A percentile compares a stretch with the other conserved stretches of the same genome.
phyloP scores from a whole-genome alignment of 2,113 vertebrate genomes.

The Trogon surrucura region DNA sequence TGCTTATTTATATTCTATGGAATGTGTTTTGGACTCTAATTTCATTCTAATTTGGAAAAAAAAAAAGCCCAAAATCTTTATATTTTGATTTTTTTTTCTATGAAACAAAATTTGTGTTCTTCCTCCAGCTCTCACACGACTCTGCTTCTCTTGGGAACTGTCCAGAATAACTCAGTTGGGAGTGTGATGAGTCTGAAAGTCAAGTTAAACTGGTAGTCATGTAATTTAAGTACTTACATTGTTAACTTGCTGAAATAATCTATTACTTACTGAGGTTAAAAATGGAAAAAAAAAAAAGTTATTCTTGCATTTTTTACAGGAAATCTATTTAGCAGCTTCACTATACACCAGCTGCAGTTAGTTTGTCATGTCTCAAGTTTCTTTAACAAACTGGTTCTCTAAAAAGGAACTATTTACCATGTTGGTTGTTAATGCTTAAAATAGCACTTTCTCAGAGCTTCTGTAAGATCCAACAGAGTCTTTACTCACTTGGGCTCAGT shows the following conservation, averaged over 20 bases:
- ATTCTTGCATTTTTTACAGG: neutral
- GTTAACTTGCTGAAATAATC: neutral
- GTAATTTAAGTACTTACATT: neutral
- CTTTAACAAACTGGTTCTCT: conserved; percentile 32
- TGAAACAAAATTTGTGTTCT: neutral
- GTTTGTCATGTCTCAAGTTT: conserved; percentile 28
- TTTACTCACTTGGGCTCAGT: neutral
- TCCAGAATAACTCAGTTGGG: neutral
- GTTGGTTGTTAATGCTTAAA: conserved; percentile 26
- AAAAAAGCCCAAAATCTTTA: neutral
- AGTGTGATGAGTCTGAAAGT: neutral
- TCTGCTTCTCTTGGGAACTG: neutral
- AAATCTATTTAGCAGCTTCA: neutral
- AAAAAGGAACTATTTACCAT: conserved; percentile 65
- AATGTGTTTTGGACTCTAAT: neutral
- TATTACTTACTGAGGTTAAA: neutral
- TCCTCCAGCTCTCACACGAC: neutral
- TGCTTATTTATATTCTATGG: neutral
- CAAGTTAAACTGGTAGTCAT: neutral
- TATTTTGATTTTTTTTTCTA: neutral
- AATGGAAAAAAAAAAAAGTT: neutral
- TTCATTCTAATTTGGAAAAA: neutral
- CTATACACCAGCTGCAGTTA: neutral
- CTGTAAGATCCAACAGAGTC: neutral
- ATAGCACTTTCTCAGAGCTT: neutral